These are phyloP conservation scores for Ciona savignyi DNA, from an alignment of 23 tunicate genomes.

Conservation along the genomic window DNA sequence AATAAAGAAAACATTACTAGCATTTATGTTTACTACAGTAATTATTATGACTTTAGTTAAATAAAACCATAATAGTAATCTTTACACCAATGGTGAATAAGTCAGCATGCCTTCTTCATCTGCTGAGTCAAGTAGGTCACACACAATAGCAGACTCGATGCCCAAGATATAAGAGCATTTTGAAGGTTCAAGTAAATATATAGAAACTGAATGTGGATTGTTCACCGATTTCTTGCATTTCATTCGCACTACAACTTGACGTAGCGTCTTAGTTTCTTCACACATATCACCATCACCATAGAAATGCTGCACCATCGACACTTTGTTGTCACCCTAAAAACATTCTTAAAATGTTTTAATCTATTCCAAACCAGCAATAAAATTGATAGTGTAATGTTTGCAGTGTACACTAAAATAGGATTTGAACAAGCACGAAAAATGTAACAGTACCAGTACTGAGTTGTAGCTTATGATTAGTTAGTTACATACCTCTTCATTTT, in stretches of 20 bases:
- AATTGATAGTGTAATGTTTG: no score
- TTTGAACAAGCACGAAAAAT: background rate
- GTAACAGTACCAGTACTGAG: background rate
- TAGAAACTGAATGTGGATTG: slow-evolving; percentile 49
- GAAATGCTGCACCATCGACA: slow-evolving; percentile 60
- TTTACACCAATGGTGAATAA: background rate
- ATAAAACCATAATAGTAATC: no score
- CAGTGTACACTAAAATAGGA: background rate
- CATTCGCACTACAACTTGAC: slow-evolving; percentile 88
- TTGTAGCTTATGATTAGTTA: background rate
- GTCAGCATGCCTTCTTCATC: slow-evolving; percentile 40
- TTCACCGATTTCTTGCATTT: slow-evolving; percentile 45
- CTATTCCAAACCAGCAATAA: no score
- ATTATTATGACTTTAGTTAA: no score
- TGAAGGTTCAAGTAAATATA: slow-evolving; percentile 80
- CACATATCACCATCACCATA: slow-evolving; percentile 90
- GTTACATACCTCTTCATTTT: slow-evolving; percentile 9
- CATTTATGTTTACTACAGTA: no score
- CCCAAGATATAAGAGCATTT: slow-evolving; percentile 81
- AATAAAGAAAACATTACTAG: no score
- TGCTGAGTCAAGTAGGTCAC: slow-evolving; percentile 65
- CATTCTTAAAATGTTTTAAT: no score
- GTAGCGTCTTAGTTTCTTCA: slow-evolving; percentile 46
- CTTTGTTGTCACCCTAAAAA: slow-evolving; percentile 25
- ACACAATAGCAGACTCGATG: slow-evolving; percentile 61